Percentiles rank a stretch among this genome's conserved stretches.
Evolutionary conservation across 2,888 invertebrate species (phyloP).

Genomic region (Clistopyga incitator): DNA sequence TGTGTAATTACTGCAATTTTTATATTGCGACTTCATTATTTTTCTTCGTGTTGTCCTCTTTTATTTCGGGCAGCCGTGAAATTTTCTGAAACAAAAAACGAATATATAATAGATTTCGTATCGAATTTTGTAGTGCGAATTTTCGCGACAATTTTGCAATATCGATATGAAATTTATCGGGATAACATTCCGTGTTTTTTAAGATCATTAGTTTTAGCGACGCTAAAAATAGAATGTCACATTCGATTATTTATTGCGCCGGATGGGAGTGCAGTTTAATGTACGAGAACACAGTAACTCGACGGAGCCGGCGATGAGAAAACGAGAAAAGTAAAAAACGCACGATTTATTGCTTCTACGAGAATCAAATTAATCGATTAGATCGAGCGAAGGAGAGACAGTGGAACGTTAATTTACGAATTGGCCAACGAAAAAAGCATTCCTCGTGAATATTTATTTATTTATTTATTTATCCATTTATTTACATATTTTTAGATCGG

Average conservation of each 20-base stretch:
- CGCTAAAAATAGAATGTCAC: background rate
- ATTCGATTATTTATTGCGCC: constrained; percentile 5
- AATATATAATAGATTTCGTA: background rate
- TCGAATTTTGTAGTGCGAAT: background rate
- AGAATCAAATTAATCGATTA: background rate
- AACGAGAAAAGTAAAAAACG: background rate
- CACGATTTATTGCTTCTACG: constrained; percentile 4
- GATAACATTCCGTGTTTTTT: background rate
- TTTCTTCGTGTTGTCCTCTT: background rate
- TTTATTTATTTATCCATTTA: too few relatives aligned
- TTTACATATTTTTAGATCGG: too few relatives aligned
- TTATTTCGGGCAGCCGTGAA: background rate
- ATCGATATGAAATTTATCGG: constrained; percentile 1
- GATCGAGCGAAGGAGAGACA: background rate
- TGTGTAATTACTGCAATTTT: background rate
- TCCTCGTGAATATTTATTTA: too few relatives aligned
- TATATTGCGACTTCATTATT: background rate
- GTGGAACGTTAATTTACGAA: background rate
- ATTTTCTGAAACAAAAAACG: constrained; percentile 28
- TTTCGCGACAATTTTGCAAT: background rate
- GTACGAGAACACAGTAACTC: background rate
- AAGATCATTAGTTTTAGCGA: background rate
- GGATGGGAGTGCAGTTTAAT: background rate
- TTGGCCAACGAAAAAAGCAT: background rate
- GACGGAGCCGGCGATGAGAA: background rate